Evolutionary conservation across 2,888 invertebrate genomes (phyloP).

Genomic region (Amphipoea lucens): DNA sequence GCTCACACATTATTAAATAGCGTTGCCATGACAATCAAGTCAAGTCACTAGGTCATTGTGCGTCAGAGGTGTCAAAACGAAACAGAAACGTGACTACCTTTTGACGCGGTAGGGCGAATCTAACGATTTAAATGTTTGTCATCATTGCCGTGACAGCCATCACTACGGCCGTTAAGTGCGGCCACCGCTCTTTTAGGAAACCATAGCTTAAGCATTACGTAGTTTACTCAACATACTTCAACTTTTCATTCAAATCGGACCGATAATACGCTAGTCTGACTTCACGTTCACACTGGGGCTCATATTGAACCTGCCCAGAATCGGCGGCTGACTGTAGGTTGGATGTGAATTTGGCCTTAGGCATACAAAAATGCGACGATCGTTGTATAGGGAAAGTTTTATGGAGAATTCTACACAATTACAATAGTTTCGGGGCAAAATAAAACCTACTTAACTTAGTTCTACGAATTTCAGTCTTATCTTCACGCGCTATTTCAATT

Average conservation of each 20-base stretch:
- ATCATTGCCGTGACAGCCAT: too few species aligned
- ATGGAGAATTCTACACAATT: slow-evolving; percentile 13
- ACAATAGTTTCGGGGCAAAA: slow-evolving; percentile 10
- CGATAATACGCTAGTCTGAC: background rate
- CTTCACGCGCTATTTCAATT: slow-evolving; percentile 52
- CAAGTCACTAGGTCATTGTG: too few species aligned
- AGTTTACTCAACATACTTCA: background rate
- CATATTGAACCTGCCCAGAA: background rate
- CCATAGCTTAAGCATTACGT: too few species aligned
- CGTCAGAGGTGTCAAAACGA: too few species aligned
- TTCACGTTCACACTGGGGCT: background rate
- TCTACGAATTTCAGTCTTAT: slow-evolving; percentile 48
- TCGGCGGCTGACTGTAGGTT: background rate
- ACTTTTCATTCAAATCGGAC: background rate
- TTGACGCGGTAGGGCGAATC: too few species aligned
- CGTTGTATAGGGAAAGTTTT: background rate
- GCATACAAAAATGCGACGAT: background rate
- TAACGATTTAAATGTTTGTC: too few species aligned
- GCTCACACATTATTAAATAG: too few species aligned
- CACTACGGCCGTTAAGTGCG: too few species aligned
- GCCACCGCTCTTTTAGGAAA: too few species aligned
- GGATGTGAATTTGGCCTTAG: background rate
- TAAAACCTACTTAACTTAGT: slow-evolving; percentile 22
- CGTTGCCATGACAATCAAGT: too few species aligned
- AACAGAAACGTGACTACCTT: too few species aligned